A percentile compares a stretch with the other conserved stretches of the same genome.
phyloP scores from a whole-genome alignment of 2,888 invertebrate species.

The Chelonus formosanus region DNA sequence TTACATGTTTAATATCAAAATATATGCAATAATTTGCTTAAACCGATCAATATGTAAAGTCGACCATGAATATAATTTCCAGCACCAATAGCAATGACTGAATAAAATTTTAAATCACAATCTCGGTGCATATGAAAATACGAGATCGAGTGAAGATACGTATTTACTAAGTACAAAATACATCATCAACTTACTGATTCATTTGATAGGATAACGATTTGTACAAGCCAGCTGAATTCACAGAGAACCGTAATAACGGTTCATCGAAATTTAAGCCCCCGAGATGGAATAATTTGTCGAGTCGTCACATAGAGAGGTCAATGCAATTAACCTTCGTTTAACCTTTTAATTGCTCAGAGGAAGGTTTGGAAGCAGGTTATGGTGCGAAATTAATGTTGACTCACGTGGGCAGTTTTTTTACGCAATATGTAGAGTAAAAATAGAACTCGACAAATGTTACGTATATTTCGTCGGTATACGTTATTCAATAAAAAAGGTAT shows the following conservation, averaged over 20 bases:
- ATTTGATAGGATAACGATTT: slow-evolving; percentile 20
- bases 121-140: no score
- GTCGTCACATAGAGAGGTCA: slow-evolving; percentile 24
- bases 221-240: slow-evolving; percentile 15
- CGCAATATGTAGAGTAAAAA: neutral
- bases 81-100: no score
- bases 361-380: slow-evolving; percentile 33
- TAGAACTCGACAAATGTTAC: no score
- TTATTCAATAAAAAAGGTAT: no score
- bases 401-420: slow-evolving; percentile 11
- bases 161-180: neutral
- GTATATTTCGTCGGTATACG: no score
- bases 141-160: no score
- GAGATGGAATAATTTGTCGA: slow-evolving; percentile 30
- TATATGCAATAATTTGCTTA: no score
- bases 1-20: no score
- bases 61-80: no score
- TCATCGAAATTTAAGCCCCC: slow-evolving; percentile 33
- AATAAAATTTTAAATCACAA: no score
- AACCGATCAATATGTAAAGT: no score
- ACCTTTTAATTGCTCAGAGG: slow-evolving; percentile 34
- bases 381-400: slow-evolving; percentile 27
- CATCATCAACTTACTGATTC: slow-evolving; percentile 3
- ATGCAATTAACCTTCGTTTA: slow-evolving; percentile 37
- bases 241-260: slow-evolving; percentile 25